Evolutionary conservation across 2,113 vertebrate genomes (phyloP).

Genomic region (Leptosomus discolor): DNA sequence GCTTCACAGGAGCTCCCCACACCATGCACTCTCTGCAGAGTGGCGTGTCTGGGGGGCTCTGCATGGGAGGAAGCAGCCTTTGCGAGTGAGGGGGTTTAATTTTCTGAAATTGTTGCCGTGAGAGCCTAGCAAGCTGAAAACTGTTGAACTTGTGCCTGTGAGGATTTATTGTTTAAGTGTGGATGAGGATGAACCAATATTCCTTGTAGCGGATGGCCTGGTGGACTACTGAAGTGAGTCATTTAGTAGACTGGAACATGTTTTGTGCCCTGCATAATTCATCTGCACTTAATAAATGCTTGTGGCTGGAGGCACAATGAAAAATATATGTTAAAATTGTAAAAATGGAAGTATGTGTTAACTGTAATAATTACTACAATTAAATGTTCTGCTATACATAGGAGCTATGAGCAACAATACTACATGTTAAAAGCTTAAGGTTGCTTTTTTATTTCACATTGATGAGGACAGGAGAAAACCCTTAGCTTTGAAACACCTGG

Average conservation of each 20-base stretch:
- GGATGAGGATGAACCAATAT: slow-evolving; percentile 36
- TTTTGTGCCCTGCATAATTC: not conserved
- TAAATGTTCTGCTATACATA: not conserved
- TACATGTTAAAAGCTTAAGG: not conserved
- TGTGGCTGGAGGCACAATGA: not conserved
- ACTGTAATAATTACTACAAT: not conserved
- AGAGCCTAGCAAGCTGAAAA: slow-evolving; percentile 39
- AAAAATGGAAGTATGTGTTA: not conserved
- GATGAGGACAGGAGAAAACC: not conserved
- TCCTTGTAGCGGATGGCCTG: slow-evolving; percentile 2
- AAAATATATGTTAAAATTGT: not conserved
- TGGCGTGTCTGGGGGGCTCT: not conserved
- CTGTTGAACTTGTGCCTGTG: slow-evolving; percentile 15
- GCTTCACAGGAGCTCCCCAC: not conserved
- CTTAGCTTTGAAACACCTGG: not conserved
- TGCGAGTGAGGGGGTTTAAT: not conserved
- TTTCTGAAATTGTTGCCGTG: not conserved
- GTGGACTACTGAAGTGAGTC: not conserved
- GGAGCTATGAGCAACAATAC: not conserved
- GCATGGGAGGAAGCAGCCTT: not conserved
- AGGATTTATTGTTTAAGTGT: slow-evolving; percentile 17
- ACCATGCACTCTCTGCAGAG: not conserved
- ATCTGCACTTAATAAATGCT: not conserved
- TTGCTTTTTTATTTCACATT: not conserved
- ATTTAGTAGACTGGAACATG: slow-evolving; percentile 4